phyloP scores from a whole-genome alignment of 2,113 vertebrate genomes.

The Penelope pileata region DNA sequence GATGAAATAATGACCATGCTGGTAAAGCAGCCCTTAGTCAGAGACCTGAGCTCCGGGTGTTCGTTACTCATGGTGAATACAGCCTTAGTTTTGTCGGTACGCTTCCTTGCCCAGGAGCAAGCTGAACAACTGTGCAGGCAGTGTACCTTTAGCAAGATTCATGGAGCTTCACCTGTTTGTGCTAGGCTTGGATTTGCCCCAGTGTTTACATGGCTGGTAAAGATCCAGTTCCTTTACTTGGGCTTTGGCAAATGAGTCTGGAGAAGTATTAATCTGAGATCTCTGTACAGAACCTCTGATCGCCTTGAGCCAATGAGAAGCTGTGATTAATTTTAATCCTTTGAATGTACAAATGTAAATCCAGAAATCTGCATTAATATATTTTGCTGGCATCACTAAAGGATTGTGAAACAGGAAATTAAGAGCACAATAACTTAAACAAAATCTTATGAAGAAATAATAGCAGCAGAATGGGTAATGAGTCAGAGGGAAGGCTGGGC shows the following conservation, averaged over 20 bases:
- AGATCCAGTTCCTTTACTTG: neutral
- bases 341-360: slow-evolving; percentile 38
- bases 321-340: slow-evolving; percentile 45
- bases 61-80: slow-evolving; percentile 2
- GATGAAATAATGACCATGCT: neutral
- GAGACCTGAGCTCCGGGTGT: neutral
- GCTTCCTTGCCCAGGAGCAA: neutral
- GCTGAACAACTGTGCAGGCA: neutral
- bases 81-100: neutral
- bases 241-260: neutral
- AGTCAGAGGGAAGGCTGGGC: neutral
- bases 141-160: neutral
- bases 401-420: slow-evolving; percentile 68
- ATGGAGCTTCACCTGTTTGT: neutral
- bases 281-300: neutral
- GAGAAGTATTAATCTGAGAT: neutral
- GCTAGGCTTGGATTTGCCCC: neutral
- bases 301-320: neutral
- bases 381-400: slow-evolving; percentile 37
- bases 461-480: slow-evolving; percentile 9
- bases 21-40: slow-evolving; percentile 56
- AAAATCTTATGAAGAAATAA: slow-evolving; percentile 61
- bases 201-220: neutral
- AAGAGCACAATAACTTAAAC: slow-evolving; percentile 63
- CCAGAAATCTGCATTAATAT: slow-evolving; percentile 37